phyloP scores from a whole-genome alignment of 2,888 invertebrate species.

The Drosophila dives region DNA sequence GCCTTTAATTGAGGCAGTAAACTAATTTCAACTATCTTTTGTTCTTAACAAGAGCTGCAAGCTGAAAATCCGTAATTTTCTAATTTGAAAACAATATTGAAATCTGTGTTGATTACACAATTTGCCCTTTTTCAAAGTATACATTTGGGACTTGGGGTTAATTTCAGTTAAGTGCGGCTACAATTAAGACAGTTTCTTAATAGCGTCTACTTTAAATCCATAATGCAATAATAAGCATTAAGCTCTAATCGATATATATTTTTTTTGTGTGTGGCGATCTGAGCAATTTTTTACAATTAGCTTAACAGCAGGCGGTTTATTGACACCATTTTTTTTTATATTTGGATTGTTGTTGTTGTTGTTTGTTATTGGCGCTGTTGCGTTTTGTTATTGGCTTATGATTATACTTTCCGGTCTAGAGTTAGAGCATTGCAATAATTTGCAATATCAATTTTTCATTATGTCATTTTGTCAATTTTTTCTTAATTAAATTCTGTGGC shows the following conservation, averaged over 20 bases:
- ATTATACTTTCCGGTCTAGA: slow-evolving; percentile 67
- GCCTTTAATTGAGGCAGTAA: not conserved
- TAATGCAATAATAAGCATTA: slow-evolving; percentile 6
- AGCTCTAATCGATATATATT: slow-evolving; percentile 12
- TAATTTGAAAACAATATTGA: not conserved
- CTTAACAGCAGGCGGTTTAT: slow-evolving; percentile 43
- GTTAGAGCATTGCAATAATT: slow-evolving; percentile 44
- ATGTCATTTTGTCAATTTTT: slow-evolving; percentile 26
- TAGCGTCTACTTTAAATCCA: not conserved
- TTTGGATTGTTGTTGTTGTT: slow-evolving; percentile 7
- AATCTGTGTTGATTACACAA: slow-evolving; percentile 1
- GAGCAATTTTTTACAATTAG: slow-evolving; percentile 31
- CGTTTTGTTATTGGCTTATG: slow-evolving; percentile 45
- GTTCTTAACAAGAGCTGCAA: not conserved
- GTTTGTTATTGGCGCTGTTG: slow-evolving; percentile 12
- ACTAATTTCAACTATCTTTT: not conserved
- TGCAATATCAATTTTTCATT: slow-evolving; percentile 53
- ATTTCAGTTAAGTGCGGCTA: not conserved
- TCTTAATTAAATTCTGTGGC: slow-evolving; percentile 42
- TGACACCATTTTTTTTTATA: slow-evolving; percentile 34
- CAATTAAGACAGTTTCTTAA: slow-evolving; percentile 1
- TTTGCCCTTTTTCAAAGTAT: not conserved
- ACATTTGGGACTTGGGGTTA: not conserved
- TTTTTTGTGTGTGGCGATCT: slow-evolving; percentile 5
- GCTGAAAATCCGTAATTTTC: not conserved